phyloP scores from a whole-genome alignment of 2,113 vertebrate genomes.

The Cochlearius cochlearius region DNA sequence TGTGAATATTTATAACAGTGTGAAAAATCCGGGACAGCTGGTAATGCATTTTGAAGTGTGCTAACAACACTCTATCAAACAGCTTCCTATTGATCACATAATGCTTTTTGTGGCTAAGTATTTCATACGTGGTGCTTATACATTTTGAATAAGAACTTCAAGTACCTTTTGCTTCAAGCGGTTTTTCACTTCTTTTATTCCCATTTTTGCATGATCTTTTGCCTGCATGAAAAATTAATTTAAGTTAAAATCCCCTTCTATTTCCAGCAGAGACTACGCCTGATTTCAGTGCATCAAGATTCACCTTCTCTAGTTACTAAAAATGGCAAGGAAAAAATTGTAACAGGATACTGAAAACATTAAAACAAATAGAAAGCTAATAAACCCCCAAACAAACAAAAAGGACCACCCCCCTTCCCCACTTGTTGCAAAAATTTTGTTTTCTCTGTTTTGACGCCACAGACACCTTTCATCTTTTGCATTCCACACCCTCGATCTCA shows the following conservation, averaged over 20 bases:
- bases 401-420: background rate
- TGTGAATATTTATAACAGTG: conserved; percentile 83
- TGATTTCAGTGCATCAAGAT: conserved; percentile 53
- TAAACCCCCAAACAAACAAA: conserved; percentile 38
- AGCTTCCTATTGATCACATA: conserved; percentile 80
- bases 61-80: conserved; percentile 79
- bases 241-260: conserved; percentile 76
- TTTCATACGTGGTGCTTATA: conserved; percentile 74
- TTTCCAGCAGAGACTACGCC: conserved; percentile 63
- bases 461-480: background rate
- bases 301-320: conserved; percentile 67
- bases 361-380: conserved; percentile 68
- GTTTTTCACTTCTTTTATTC: conserved; percentile 96
- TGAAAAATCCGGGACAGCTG: conserved; percentile 79
- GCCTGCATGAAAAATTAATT: conserved; percentile 86
- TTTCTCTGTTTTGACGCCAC: conserved; percentile 39
- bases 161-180: conserved; percentile 90
- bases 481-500: background rate
- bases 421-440: conserved; percentile 7
- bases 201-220: conserved; percentile 98
- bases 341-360: conserved; percentile 54
- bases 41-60: conserved; percentile 84
- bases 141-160: conserved; percentile 82
- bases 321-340: conserved; percentile 50
- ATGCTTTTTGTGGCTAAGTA: conserved; percentile 73